phyloP scores from a whole-genome alignment of 2,888 invertebrate genomes.

The Mactromeris polynyma region DNA sequence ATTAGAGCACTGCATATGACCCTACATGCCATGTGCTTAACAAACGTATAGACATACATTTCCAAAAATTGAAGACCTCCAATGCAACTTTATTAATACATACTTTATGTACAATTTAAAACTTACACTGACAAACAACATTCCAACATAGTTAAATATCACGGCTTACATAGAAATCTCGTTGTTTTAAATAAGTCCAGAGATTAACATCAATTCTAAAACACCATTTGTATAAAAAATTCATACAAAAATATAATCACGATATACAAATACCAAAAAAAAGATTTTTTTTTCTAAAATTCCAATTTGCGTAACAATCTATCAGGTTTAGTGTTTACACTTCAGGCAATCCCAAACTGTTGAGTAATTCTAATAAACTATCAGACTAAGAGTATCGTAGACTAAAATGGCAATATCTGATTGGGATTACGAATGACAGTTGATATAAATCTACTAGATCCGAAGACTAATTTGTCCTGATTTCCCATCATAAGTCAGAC shows the following conservation, averaged over 20 bases:
- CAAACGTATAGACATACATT: too few relatives aligned
- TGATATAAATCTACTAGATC: not conserved
- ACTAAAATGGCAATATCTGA: constrained; percentile 1
- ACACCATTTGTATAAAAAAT: not conserved
- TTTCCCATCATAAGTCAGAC: not conserved
- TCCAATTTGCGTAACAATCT: not conserved
- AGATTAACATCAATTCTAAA: not conserved
- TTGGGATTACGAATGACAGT: not conserved
- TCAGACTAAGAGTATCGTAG: not conserved
- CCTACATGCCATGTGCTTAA: too few relatives aligned
- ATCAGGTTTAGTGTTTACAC: not conserved
- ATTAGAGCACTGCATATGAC: too few relatives aligned
- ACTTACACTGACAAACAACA: too few relatives aligned
- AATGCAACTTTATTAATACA: too few relatives aligned
- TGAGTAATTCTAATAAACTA: not conserved
- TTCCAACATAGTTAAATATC: not conserved
- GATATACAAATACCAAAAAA: too few relatives aligned
- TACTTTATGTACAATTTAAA: too few relatives aligned
- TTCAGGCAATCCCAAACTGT: not conserved
- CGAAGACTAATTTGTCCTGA: not conserved
- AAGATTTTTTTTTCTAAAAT: not conserved
- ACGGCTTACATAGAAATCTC: not conserved
- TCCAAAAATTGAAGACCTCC: too few relatives aligned
- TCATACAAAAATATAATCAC: not conserved
- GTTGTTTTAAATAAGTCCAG: not conserved